Base-by-base conservation (phyloP, 2,888 invertebrate species). In the Erebia epiphron region DNA sequence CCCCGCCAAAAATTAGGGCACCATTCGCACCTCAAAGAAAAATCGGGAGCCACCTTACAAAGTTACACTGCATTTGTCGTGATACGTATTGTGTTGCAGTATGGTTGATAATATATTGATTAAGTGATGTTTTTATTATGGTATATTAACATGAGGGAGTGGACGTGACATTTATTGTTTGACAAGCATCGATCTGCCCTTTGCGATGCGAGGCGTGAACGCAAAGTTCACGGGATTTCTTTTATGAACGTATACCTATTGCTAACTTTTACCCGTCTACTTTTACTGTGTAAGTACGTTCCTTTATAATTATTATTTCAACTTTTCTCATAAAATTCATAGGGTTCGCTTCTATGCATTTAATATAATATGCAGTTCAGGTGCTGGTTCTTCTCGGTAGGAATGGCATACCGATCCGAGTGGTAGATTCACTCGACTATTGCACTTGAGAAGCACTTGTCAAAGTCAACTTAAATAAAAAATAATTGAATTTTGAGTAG, bases 101-200 rank as follows among this genome's bases (percentile, higher is more conserved):
- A 87, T 74, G 74, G 83, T 73, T 75, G 62, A 74, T 41, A 74
- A 75, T 86, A 1, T 66, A 62, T 52, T 77, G 76, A 2, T 8
- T 8, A 1, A n/a, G 1, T 14, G 26, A 1, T 49, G 18, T 52
- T 69, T 68, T 65, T 76, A 78, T 74, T 50, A 77, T 82, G 77
- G 79, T 78, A 76, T 80, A 87, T 87, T 87, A 88, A 80, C 86
- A 86, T 89, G 84, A 89, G 92, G 92, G 92, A 91, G 88, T 92
- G 92, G 91, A 92, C 92, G 91, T 92, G 92, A 91, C 92, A 92
- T 93, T 93, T 92, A 92, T 93, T 92, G 92, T 93, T 91, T 92
- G 92, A 92, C 92, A 90, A 90, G 86, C 90, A 93, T 93, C 92
- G 92, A 92, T 92, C 92, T 92, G 92, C 86, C 90, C 90, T 92